Evolutionary conservation across 2,888 invertebrate species (phyloP), one percentile per base, ranked within the genome.

Genomic region (Schrankia costaestrigalis): DNA sequence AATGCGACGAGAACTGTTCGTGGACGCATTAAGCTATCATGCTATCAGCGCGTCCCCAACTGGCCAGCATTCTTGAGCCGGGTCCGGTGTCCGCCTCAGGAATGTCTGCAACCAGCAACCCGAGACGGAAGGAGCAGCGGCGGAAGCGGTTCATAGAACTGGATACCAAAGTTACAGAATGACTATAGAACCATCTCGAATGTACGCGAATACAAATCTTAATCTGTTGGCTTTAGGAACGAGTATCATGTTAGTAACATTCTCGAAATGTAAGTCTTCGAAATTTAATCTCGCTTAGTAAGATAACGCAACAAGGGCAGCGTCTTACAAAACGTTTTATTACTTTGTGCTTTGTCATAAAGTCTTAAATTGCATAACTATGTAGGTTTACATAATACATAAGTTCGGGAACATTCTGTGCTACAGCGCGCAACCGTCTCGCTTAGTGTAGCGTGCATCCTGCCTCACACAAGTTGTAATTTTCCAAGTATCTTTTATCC

Each of bases 101-200:
- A 84, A 84, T 84, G 78, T 73, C 68, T 70, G 65, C 73, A 78
- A 68, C 73, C 69, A 81, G 83, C 81, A 84, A 85, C 80, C 77
- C 85, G 85, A 86, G 83, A 85, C 86, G 86, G 86, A 86, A 86
- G 82, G 76, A 82, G 78, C 71, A 61, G 63, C 81, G 76, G 78
- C 86, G 86, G 86, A 86, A 87, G 85, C 86, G 79, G 84, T 85
- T 81, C 84, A 82, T 80, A 72, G 75, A 83, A 82, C 71, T 62
- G 53, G 55, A 50, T 35, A 13, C 17, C 10, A 19, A 12, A 29
- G 31, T 42, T 46, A 49, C 32, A 54, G 52, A 77, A 78, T n/a
- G 62, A 35, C 66, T 24, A 29, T 36, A 49, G 56, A 48, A 48
- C 46, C 45, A 32, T 22, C 23, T 3, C 1, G 8, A 9, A 2